Percentiles rank a stretch among this genome's conserved stretches.
phyloP scores from a whole-genome alignment of 1,140 invertebrate genomes.

The Leucophenga varia region DNA sequence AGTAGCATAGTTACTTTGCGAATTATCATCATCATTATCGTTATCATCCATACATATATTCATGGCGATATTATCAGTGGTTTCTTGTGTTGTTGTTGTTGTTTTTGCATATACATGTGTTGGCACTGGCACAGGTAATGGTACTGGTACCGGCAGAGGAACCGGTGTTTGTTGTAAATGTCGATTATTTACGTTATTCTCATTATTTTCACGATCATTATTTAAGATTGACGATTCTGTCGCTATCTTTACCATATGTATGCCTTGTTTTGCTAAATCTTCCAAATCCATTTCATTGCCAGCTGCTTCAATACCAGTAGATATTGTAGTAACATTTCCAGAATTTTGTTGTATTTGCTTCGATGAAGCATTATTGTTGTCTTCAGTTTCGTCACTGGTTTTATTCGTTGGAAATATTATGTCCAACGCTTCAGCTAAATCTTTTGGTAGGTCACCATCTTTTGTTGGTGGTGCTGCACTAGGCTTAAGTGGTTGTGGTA shows the following conservation, averaged over 20 bases:
- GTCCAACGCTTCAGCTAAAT: conserved; percentile 70
- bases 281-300: conserved; percentile 26
- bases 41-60: conserved; percentile 9
- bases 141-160: no score
- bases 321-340: no score
- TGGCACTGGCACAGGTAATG: no score
- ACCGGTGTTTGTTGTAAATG: no score
- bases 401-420: conserved; percentile 66
- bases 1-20: background rate
- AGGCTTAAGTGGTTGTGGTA: conserved; percentile 34
- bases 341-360: no score
- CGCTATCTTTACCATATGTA: conserved; percentile 43
- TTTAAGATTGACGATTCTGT: conserved; percentile 20
- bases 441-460: conserved; percentile 60
- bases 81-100: conserved; percentile 10
- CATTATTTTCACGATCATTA: no score
- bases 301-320: no score
- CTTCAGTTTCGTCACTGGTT: conserved; percentile 13
- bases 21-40: conserved; percentile 10
- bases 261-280: conserved; percentile 45
- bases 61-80: no score
- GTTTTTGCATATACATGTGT: background rate
- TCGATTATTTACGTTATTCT: no score
- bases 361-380: no score
- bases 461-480: conserved; percentile 15